Conservation (phyloP, 2,888 invertebrate species). For the Limnephilus lunatus region DNA sequence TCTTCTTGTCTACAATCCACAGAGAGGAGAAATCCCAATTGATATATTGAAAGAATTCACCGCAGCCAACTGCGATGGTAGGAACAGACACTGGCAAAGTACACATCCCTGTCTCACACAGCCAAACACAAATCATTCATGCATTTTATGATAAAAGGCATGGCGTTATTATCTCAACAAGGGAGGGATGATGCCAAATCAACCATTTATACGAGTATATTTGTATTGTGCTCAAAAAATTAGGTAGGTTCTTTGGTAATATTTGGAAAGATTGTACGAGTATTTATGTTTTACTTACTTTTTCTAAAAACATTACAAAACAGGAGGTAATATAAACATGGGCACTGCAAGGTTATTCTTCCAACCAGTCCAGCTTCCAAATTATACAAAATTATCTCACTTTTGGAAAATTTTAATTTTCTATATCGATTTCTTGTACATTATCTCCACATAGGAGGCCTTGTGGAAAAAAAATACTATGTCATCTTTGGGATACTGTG, state of each 20-base stretch:
- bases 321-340: too few species aligned
- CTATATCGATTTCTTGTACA: too few species aligned
- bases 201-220: background rate
- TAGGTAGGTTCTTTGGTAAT: background rate
- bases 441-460: too few species aligned
- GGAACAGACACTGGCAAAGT: background rate
- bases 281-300: background rate
- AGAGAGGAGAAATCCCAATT: background rate
- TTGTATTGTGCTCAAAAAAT: background rate
- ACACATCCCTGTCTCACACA: background rate
- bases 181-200: background rate
- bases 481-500: too few species aligned
- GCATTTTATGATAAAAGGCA: slow-evolving; percentile 22
- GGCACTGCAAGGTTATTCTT: too few species aligned
- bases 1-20: background rate
- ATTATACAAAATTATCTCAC: too few species aligned
- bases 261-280: background rate
- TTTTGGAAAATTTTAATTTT: too few species aligned
- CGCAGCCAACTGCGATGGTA: background rate
- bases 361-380: too few species aligned
- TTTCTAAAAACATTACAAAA: too few species aligned
- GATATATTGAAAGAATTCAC: slow-evolving; percentile 36
- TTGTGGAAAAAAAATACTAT: too few species aligned
- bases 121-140: slow-evolving; percentile 24
- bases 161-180: slow-evolving; percentile 2